A percentile compares a stretch with the other conserved stretches of the same genome.
Evolutionary conservation across 2,113 vertebrate species (phyloP).

Genomic region (Ptyas mucosa): DNA sequence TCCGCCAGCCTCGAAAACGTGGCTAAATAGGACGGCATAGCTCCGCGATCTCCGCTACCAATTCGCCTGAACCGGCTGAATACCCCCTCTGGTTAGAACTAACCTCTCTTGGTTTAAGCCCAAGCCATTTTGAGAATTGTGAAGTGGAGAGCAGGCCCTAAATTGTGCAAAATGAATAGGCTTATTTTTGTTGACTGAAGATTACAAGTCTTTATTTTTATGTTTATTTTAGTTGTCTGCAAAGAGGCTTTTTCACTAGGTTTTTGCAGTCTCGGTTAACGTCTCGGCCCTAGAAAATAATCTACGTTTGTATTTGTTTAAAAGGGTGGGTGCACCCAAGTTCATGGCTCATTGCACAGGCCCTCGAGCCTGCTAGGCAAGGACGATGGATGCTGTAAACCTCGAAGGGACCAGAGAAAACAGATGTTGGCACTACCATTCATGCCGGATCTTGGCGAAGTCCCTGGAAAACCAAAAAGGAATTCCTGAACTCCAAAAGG

Average conservation of each 20-base stretch:
- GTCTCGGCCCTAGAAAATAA: neutral
- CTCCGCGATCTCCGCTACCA: too few species aligned
- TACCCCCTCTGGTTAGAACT: neutral
- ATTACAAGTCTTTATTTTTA: neutral
- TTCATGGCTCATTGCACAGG: neutral
- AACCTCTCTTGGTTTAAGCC: neutral
- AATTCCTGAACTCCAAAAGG: neutral
- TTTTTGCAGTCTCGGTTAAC: neutral
- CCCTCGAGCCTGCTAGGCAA: neutral
- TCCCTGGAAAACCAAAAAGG: neutral
- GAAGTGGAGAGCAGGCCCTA: neutral
- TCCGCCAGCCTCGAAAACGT: too few species aligned
- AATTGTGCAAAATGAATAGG: neutral
- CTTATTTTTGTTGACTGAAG: neutral
- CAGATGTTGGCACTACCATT: neutral
- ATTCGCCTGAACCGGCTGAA: too few species aligned
- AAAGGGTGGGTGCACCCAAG: neutral
- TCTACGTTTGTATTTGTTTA: neutral
- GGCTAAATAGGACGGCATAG: too few species aligned
- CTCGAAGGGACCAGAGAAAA: neutral
- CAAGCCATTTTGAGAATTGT: neutral
- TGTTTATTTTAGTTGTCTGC: neutral
- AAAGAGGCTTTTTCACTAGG: neutral
- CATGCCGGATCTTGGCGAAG: neutral
- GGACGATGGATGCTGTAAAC: neutral